Percentiles rank a stretch among this genome's conserved stretches.
Conservation (phyloP, 2,797 vertebrate genomes). For the Harpagifer antarcticus region DNA sequence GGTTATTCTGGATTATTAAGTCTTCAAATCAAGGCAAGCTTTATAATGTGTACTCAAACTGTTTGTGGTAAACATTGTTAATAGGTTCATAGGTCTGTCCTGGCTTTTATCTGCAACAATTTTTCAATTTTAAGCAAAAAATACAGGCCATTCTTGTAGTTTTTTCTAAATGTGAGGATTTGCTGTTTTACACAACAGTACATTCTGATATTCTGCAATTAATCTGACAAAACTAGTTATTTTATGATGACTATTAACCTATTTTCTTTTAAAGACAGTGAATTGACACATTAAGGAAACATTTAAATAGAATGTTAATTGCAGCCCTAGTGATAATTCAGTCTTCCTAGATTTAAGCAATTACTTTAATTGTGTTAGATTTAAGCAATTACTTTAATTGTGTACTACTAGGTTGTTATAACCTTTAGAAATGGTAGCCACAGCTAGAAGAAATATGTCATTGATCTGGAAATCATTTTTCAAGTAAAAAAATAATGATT, state of each 20-base stretch:
- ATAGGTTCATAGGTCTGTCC: no score
- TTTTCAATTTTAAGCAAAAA: constrained; percentile 5
- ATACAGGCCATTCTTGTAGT: not conserved
- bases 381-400: not conserved
- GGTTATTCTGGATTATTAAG: constrained; percentile 1
- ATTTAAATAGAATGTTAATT: not conserved
- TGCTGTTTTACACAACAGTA: not conserved
- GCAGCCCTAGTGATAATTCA: not conserved
- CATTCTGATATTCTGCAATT: not conserved
- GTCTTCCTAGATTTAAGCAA: not conserved
- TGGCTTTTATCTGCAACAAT: not conserved
- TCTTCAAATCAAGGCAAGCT: not conserved
- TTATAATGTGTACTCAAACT: not conserved
- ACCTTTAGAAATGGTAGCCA: not conserved
- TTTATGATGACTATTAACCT: not conserved
- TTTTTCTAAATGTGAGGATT: not conserved
- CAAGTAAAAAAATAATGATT: constrained; percentile 7
- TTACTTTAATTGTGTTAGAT: not conserved
- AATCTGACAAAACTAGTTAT: not conserved
- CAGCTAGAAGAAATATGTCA: constrained; percentile 8
- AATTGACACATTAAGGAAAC: not conserved
- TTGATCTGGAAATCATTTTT: constrained; percentile 4
- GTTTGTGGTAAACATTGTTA: not conserved
- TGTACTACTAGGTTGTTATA: not conserved
- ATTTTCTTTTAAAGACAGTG: no score